Percentiles rank a stretch among this genome's conserved stretches.
These are phyloP conservation scores for Stenodera caucasica DNA, from an alignment of 2,888 invertebrate genomes.

Conservation along the genomic window DNA sequence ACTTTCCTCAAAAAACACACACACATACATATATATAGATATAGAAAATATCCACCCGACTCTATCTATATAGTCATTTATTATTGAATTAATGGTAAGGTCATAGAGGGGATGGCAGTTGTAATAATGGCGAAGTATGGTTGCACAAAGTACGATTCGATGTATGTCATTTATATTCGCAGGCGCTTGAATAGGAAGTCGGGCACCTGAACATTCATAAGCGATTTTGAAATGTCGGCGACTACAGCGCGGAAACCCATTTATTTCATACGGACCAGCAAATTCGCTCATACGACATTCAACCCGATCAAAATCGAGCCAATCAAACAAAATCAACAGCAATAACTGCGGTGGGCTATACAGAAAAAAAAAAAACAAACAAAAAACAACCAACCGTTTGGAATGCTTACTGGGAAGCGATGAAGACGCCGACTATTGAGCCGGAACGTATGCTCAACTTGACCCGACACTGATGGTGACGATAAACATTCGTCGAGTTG, in stretches of 20 bases:
- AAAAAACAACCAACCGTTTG: too few species aligned
- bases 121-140: constrained; percentile 25
- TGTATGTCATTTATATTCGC: constrained; percentile 48
- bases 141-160: constrained; percentile 43
- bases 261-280: constrained; percentile 32
- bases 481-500: constrained; percentile 50
- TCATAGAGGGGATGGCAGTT: background rate
- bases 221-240: constrained; percentile 38
- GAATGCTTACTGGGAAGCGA: too few species aligned
- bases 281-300: constrained; percentile 35
- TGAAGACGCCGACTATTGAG: constrained; percentile 22
- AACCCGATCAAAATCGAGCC: background rate
- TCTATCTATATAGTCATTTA: background rate
- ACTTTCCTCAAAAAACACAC: background rate
- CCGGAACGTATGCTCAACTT: constrained; percentile 45
- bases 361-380: too few species aligned
- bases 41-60: too few species aligned
- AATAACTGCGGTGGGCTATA: too few species aligned
- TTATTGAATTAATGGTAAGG: background rate
- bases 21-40: too few species aligned
- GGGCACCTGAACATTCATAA: constrained; percentile 50
- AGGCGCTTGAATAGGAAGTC: constrained; percentile 39
- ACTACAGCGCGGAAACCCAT: constrained; percentile 36
- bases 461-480: constrained; percentile 50
- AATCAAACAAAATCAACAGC: background rate